Conservation (phyloP, 2,888 invertebrate species). For the Mycogona germanica region DNA sequence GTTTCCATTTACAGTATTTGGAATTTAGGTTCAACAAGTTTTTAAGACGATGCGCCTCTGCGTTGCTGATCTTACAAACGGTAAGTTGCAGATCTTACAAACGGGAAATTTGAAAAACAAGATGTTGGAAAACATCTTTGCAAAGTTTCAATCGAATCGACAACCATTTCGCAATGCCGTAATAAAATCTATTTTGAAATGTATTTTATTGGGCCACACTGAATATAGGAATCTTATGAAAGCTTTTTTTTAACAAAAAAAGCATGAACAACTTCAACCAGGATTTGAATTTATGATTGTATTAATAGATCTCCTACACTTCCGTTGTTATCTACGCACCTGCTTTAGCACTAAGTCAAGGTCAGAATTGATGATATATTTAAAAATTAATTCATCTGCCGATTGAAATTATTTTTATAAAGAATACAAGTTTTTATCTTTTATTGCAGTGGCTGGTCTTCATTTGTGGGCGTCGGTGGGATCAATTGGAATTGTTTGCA, state of each 20-base stretch:
- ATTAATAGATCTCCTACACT: not conserved
- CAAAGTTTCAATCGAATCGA: too few species aligned
- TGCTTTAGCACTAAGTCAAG: constrained; percentile 9
- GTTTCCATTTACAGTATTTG: not conserved
- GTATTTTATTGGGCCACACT: too few species aligned
- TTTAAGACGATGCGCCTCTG: not conserved
- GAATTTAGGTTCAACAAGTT: constrained; percentile 1
- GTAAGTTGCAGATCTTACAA: too few species aligned
- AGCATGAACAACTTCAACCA: not conserved
- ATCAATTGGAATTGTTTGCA: constrained; percentile 11
- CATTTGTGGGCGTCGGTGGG: constrained; percentile 10
- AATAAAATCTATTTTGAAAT: too few species aligned
- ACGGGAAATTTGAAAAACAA: too few species aligned
- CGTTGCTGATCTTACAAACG: not conserved
- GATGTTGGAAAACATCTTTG: too few species aligned
- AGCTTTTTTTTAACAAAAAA: not conserved
- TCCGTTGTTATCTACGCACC: constrained; percentile 1
- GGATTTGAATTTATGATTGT: not conserved
- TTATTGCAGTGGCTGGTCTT: constrained; percentile 4
- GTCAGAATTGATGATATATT: too few species aligned
- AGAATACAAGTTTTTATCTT: too few species aligned
- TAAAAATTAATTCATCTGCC: too few species aligned
- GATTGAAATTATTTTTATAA: too few species aligned
- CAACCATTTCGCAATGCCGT: too few species aligned
- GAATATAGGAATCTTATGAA: too few species aligned